These are phyloP conservation scores for Netelia inedita DNA, from an alignment of 2,888 invertebrate genomes.

Conservation along the genomic window DNA sequence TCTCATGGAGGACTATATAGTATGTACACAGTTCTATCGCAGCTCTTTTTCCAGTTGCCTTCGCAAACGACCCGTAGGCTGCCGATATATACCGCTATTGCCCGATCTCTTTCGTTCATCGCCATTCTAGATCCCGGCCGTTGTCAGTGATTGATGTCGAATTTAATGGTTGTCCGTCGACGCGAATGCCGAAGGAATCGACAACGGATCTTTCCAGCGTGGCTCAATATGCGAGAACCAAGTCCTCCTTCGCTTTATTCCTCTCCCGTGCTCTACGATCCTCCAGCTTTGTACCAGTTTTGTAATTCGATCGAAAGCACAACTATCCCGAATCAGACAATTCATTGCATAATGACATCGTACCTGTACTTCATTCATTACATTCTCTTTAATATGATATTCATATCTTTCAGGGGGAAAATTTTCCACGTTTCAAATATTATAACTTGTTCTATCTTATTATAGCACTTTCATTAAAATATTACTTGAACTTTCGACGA, in stretches of 20 bases:
- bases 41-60: constrained; percentile 42
- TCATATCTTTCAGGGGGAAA: background rate
- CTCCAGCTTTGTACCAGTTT: constrained; percentile 30
- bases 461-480: too few relatives aligned
- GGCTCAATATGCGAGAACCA: constrained; percentile 45
- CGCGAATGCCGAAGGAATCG: constrained; percentile 52
- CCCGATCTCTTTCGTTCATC: constrained; percentile 52
- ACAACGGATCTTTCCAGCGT: constrained; percentile 66
- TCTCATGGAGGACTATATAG: constrained; percentile 5
- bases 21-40: constrained; percentile 32
- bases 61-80: constrained; percentile 37
- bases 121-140: constrained; percentile 53
- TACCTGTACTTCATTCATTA: background rate
- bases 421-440: too few relatives aligned
- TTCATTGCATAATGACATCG: background rate
- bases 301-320: constrained; percentile 36
- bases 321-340: constrained; percentile 16
- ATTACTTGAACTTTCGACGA: too few relatives aligned
- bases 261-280: background rate
- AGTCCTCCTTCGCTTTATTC: constrained; percentile 12
- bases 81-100: constrained; percentile 32
- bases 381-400: background rate
- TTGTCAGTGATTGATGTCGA: constrained; percentile 80
- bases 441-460: too few relatives aligned
- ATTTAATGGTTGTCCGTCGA: constrained; percentile 79